Conservation (phyloP, 2,888 invertebrate species). For the Tipula unca region DNA sequence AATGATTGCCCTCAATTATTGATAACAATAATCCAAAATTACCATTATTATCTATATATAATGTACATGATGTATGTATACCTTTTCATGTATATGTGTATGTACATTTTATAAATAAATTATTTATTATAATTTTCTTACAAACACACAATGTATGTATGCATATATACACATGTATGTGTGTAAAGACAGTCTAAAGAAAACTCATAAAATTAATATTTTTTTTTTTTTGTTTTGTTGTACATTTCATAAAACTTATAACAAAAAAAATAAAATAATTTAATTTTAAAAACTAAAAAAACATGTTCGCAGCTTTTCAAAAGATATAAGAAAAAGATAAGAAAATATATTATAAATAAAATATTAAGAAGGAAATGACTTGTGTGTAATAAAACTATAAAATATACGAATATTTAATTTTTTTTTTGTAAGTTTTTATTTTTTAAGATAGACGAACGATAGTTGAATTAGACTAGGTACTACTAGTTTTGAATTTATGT, state of each 20-base stretch:
- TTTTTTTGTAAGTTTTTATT: background rate
- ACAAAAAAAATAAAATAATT: background rate
- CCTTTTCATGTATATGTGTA: background rate
- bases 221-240: background rate
- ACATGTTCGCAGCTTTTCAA: constrained; percentile 18
- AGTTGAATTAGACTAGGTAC: background rate
- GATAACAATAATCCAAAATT: background rate
- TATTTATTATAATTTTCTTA: background rate
- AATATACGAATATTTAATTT: background rate
- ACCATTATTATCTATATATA: background rate
- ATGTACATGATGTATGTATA: background rate
- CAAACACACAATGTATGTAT: background rate
- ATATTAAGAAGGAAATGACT: constrained; percentile 19
- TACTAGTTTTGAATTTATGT: background rate
- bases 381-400: constrained; percentile 2
- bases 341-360: background rate
- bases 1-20: constrained; percentile 8
- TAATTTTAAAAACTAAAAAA: constrained; percentile 16
- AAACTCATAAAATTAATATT: background rate
- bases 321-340: background rate
- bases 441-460: background rate
- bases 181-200: background rate
- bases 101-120: background rate
- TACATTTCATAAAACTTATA: background rate
- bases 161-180: background rate